Evolutionary conservation across 2,797 vertebrate species (phyloP).

Genomic region (Notolepis coatsorum): DNA sequence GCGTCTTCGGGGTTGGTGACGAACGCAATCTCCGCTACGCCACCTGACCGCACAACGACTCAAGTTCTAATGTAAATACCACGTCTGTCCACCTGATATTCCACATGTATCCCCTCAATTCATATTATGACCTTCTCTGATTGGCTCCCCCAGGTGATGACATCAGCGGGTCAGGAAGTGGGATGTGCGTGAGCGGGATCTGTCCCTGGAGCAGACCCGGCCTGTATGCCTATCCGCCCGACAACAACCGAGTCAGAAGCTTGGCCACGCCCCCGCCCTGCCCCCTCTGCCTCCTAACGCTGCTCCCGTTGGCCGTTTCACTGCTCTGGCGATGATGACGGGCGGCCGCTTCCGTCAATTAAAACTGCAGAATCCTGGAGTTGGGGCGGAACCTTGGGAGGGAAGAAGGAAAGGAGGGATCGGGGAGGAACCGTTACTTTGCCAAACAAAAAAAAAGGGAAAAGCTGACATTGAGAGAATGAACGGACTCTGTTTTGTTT

Average conservation of each 20-base stretch:
- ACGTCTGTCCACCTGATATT: too few relatives aligned
- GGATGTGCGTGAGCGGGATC: slow-evolving; percentile 64
- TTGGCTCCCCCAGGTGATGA: slow-evolving; percentile 66
- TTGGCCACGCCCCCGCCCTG: background rate
- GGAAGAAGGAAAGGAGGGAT: slow-evolving; percentile 19
- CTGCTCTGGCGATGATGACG: slow-evolving; percentile 79
- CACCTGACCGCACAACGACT: too few relatives aligned
- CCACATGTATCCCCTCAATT: too few relatives aligned
- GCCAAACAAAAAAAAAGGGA: slow-evolving; percentile 57
- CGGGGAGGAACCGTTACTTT: slow-evolving; percentile 48
- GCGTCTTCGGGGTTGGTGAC: too few relatives aligned
- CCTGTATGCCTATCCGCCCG: slow-evolving; percentile 57
- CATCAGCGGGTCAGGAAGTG: slow-evolving; percentile 78
- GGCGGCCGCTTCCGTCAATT: slow-evolving; percentile 40
- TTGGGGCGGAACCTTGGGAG: slow-evolving; percentile 30
- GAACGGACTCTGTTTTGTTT: slow-evolving; percentile 51
- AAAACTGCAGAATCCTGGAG: slow-evolving; percentile 42
- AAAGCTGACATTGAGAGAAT: slow-evolving; percentile 35
- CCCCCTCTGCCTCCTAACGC: slow-evolving; percentile 37
- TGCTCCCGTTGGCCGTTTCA: slow-evolving; percentile 54
- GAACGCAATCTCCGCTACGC: too few relatives aligned
- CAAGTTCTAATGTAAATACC: too few relatives aligned
- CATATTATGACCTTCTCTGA: too few relatives aligned
- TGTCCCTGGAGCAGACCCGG: slow-evolving; percentile 62
- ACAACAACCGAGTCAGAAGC: slow-evolving; percentile 48